A percentile compares a stretch with the other conserved stretches of the same genome.
Conservation (phyloP, 1,140 invertebrate species). For the Pemphigus obesinymphae region DNA sequence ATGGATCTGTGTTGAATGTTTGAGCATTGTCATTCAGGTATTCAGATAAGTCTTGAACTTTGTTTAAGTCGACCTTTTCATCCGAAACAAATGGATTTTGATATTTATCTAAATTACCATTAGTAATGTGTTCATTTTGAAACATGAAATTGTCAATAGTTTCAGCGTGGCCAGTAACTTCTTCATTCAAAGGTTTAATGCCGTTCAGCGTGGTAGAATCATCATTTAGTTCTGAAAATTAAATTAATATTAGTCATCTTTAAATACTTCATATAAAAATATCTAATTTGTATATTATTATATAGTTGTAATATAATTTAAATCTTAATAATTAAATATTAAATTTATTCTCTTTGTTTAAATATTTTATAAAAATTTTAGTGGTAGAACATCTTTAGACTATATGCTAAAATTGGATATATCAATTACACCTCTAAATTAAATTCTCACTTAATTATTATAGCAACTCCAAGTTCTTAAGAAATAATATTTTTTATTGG, state of each 20-base stretch:
- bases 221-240: constrained; percentile 3
- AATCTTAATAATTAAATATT: too few species aligned
- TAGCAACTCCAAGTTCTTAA: too few species aligned
- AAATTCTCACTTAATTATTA: too few species aligned
- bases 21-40: neutral
- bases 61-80: neutral
- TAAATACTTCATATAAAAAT: too few species aligned
- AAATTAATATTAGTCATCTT: neutral
- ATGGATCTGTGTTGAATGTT: neutral
- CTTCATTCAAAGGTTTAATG: neutral
- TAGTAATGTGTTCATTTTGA: neutral
- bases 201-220: neutral
- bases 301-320: too few species aligned
- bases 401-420: too few species aligned
- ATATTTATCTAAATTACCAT: neutral
- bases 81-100: neutral
- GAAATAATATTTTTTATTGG: too few species aligned
- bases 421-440: too few species aligned
- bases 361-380: too few species aligned
- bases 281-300: too few species aligned
- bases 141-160: neutral
- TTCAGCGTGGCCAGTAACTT: neutral
- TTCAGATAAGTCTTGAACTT: constrained; percentile 20
- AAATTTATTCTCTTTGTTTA: too few species aligned
- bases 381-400: too few species aligned